Conservation (phyloP, 2,888 invertebrate genomes). For the Drosophila mayaguana region DNA sequence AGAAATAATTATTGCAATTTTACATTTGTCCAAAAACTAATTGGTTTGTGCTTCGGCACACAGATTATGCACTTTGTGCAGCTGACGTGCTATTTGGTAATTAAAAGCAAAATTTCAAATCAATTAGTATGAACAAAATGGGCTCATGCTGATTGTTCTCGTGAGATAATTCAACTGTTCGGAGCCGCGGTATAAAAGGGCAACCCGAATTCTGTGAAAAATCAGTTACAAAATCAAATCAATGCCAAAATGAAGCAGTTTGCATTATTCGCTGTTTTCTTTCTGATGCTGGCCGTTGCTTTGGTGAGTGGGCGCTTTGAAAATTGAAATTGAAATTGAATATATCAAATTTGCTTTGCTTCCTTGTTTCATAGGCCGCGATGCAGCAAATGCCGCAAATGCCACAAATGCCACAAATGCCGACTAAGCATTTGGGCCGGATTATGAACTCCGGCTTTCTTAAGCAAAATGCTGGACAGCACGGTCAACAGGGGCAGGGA, state of each 20-base stretch:
- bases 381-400: constrained; percentile 15
- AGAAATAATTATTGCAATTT: not conserved
- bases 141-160: not conserved
- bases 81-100: constrained; percentile 36
- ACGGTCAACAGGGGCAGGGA: constrained; percentile 21
- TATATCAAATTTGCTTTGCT: not conserved
- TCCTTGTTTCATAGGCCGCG: constrained; percentile 11
- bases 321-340: not conserved
- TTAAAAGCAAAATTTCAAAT: constrained; percentile 29
- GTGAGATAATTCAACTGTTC: constrained; percentile 4
- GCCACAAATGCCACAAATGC: constrained; percentile 37
- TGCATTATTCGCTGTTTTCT: constrained; percentile 54
- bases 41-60: constrained; percentile 1
- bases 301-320: constrained; percentile 49
- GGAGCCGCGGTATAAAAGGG: constrained; percentile 49
- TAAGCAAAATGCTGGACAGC: constrained; percentile 28
- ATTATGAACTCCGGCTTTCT: constrained; percentile 38
- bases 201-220: not conserved
- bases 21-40: constrained; percentile 5
- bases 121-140: constrained; percentile 6
- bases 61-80: constrained; percentile 18
- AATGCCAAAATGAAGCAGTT: constrained; percentile 63
- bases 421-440: constrained; percentile 16
- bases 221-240: constrained; percentile 41
- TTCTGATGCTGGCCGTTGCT: constrained; percentile 58